Base-by-base conservation (phyloP, 2,113 vertebrate species). In the Myotis brandtii region DNA sequence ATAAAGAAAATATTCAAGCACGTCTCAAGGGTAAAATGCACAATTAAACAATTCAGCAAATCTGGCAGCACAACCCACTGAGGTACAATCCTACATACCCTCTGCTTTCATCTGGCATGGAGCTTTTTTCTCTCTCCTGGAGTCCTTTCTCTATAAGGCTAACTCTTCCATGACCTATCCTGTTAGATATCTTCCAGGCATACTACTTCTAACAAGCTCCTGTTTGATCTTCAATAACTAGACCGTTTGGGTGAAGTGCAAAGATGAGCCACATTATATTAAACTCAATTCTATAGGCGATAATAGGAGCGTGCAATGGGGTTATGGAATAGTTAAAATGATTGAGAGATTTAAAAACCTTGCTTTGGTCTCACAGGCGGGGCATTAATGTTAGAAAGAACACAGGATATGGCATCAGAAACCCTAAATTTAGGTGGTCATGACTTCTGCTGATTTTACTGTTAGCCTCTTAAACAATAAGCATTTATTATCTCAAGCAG, bases 171-270 rank as follows among this genome's bases (percentile, higher is more conserved):
- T 48, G 62, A 93, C 67, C 48, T 75, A 2, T 2, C 2, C 46
- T 83, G 12, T 93, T 56, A 92, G 70, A 37, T 72, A 82, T 34
- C 50, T 86, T 80, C 73, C 25, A 62, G 34, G 66, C 27, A 69
- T 3, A 43, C 50, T 48, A 40, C 73, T 86, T 16, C 46, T 46
- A 80, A 37, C 40, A 50, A 89, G 20, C 30, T 90, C 56, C 52
- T 77, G 23, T 93, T 48, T 92, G 52, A 96, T 96, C 59, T 85
- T 87, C 67, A 95, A 81, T 95, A 95, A 40, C 69, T 80, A 96
- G 46, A 52, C 30, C 50, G 37, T 43, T 90, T 62, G 40, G 34
- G 13, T 59, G 85, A 92, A 30, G 76, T 89, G 62, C 59, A 95
- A 95, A 97, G 66, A 96, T 92, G 67, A 93, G 67, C 84, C 21